Conservation (phyloP, 2,888 invertebrate species). For the Julus scandinavius region DNA sequence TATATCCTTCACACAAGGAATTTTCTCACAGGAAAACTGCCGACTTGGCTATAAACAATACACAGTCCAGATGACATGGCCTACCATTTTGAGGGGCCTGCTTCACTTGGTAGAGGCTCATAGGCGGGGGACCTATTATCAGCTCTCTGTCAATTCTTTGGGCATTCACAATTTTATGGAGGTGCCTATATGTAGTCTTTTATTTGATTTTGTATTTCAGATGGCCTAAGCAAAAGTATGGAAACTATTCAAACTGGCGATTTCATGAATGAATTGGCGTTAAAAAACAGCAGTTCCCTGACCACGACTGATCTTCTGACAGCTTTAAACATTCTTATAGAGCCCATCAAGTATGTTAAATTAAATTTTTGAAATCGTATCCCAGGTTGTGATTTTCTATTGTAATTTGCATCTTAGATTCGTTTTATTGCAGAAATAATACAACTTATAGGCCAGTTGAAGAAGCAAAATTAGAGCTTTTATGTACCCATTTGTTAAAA, state of each 20-base stretch:
- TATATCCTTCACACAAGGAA: no score
- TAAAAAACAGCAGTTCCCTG: conserved; percentile 5
- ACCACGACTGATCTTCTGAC: neutral
- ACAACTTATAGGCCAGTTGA: neutral
- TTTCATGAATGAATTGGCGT: neutral
- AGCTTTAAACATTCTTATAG: neutral
- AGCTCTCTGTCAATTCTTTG: no score
- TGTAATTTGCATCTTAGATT: no score
- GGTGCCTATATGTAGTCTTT: neutral
- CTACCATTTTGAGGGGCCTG: no score
- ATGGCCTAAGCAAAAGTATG: neutral
- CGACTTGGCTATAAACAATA: no score
- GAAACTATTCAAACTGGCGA: neutral
- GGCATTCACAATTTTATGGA: no score
- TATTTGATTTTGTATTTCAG: neutral
- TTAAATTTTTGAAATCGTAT: no score
- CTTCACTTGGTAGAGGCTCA: no score
- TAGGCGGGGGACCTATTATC: no score
- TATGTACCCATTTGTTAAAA: neutral
- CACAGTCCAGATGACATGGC: no score
- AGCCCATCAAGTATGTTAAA: neutral
- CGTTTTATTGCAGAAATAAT: neutral
- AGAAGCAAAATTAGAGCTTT: neutral
- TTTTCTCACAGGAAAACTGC: no score
- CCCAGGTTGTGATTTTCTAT: no score